Percentiles rank a stretch among this genome's conserved stretches.
Conservation (phyloP, 2,797 vertebrate genomes). For the Prunella strophiata region DNA sequence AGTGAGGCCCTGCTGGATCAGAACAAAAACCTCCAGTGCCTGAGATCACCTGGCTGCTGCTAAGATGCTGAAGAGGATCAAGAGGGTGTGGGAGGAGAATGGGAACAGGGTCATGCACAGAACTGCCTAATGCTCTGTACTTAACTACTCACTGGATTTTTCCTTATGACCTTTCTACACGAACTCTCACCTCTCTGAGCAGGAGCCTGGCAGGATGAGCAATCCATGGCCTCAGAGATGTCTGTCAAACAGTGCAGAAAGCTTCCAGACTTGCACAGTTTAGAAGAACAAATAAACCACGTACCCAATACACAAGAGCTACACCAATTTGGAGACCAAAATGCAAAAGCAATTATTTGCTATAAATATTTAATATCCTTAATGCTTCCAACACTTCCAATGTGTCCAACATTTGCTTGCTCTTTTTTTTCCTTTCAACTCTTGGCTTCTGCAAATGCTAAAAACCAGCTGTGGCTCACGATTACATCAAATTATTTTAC, state of each 20-base stretch:
- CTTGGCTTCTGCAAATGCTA: conserved; percentile 1
- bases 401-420: not conserved
- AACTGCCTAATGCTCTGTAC: not conserved
- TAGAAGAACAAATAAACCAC: not conserved
- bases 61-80: not conserved
- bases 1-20: not conserved
- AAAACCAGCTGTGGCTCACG: not conserved
- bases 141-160: not conserved
- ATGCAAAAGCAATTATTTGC: not conserved
- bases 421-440: not conserved
- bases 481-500: conserved; percentile 23
- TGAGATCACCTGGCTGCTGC: not conserved
- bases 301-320: not conserved
- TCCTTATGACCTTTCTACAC: not conserved
- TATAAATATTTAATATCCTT: not conserved
- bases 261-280: not conserved
- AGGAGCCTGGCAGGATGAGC: not conserved
- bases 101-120: not conserved
- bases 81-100: not conserved
- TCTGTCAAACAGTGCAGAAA: not conserved
- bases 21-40: not conserved
- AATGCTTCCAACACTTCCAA: not conserved
- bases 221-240: not conserved
- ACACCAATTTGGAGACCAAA: not conserved
- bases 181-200: not conserved